These are phyloP conservation scores for Bradypodion ventrale DNA, from an alignment of 2,797 vertebrate species.

Conservation along the genomic window DNA sequence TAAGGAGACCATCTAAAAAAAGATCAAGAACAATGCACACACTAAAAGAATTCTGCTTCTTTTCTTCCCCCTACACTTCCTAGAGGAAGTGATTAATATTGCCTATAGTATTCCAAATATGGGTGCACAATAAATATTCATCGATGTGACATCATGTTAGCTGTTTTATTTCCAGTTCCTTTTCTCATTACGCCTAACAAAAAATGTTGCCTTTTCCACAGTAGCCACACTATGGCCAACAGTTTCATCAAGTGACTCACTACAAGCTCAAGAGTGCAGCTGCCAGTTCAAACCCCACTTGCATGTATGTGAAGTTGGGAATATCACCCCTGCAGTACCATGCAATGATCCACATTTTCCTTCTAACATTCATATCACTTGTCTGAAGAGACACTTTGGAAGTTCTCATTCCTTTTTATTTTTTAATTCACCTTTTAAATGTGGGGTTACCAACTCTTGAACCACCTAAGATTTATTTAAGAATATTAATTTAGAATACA, in stretches of 20 bases:
- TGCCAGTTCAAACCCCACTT: background rate
- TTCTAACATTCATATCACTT: background rate
- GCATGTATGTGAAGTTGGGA: background rate
- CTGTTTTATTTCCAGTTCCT: background rate
- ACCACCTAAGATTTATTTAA: background rate
- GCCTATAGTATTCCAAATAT: no score
- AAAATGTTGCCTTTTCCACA: background rate
- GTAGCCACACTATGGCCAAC: background rate
- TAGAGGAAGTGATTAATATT: no score
- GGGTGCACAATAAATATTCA: no score
- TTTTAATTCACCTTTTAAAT: background rate
- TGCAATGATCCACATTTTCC: background rate
- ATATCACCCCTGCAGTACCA: background rate
- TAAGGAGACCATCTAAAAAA: background rate
- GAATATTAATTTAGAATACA: background rate
- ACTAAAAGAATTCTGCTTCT: background rate
- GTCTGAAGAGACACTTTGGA: background rate
- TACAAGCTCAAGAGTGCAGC: background rate
- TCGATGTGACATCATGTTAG: no score
- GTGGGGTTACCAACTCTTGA: background rate
- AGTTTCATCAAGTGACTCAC: background rate
- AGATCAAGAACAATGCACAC: conserved; percentile 38
- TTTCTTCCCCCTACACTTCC: no score
- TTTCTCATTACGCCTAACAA: background rate
- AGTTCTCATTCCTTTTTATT: background rate